A percentile compares a stretch with the other conserved stretches of the same genome.
Conservation (phyloP, 1,140 invertebrate genomes). For the Littorina saxatilis region DNA sequence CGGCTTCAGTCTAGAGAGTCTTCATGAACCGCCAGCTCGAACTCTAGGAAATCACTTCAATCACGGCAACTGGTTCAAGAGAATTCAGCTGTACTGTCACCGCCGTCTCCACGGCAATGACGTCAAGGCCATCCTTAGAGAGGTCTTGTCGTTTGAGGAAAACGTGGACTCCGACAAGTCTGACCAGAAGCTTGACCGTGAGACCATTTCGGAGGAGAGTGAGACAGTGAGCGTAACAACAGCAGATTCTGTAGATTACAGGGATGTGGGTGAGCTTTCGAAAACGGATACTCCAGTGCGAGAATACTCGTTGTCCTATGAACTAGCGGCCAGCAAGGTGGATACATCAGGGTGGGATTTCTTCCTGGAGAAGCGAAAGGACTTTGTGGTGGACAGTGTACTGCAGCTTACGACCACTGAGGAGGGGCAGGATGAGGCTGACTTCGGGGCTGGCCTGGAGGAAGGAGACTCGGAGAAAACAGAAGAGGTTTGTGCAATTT, state of each 20-base stretch:
- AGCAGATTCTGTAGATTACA: conserved; percentile 40
- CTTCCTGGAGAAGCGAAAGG: conserved; percentile 64
- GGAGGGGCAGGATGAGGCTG: conserved; percentile 28
- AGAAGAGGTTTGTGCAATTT: conserved; percentile 15
- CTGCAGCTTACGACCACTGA: conserved; percentile 55
- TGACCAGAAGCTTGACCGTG: conserved; percentile 36
- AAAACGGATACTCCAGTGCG: conserved; percentile 61
- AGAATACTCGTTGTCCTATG: conserved; percentile 65
- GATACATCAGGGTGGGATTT: conserved; percentile 69
- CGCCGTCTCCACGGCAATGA: conserved; percentile 64
- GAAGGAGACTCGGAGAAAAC: conserved; percentile 9
- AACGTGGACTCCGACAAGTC: conserved; percentile 26
- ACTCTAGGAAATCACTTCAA: conserved; percentile 35
- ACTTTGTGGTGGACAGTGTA: conserved; percentile 63
- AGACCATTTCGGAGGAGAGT: conserved; percentile 50
- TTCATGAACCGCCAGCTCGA: conserved; percentile 41
- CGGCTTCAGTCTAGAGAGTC: conserved; percentile 63
- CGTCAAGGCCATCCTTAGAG: conserved; percentile 57
- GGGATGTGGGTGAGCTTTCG: conserved; percentile 39
- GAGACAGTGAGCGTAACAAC: conserved; percentile 26
- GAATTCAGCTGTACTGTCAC: conserved; percentile 67
- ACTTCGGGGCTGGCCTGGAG: neutral
- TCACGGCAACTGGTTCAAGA: conserved; percentile 65
- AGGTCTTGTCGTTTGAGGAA: conserved; percentile 49
- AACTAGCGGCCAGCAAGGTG: conserved; percentile 66